Conservation (phyloP, 2,888 invertebrate species). For the Isoperla grammatica region DNA sequence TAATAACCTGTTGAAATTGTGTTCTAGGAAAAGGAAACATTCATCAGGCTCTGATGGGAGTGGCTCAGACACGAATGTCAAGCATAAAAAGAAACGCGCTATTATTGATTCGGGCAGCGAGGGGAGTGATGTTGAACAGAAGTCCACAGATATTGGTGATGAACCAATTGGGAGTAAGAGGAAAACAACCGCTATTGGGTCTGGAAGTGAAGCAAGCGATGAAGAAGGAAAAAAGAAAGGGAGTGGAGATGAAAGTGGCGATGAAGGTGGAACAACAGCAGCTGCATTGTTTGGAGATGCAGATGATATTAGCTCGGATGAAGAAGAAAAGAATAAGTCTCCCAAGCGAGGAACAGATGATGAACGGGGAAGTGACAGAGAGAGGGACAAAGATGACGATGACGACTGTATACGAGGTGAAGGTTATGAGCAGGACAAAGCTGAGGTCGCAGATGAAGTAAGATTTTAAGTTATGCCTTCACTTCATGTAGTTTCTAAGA, state of each 20-base stretch:
- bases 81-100: slow-evolving; percentile 46
- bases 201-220: neutral
- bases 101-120: slow-evolving; percentile 66
- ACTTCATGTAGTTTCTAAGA: too few species aligned
- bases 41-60: slow-evolving; percentile 32
- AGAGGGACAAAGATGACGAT: slow-evolving; percentile 12
- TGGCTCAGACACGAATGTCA: slow-evolving; percentile 38
- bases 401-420: neutral
- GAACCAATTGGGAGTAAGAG: slow-evolving; percentile 12
- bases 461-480: too few species aligned
- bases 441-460: slow-evolving; percentile 14
- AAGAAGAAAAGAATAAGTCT: slow-evolving; percentile 53
- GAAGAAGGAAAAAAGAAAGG: slow-evolving; percentile 6
- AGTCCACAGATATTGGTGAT: too few species aligned
- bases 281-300: slow-evolving; percentile 90
- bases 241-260: slow-evolving; percentile 15
- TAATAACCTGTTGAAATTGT: too few species aligned
- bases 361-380: slow-evolving; percentile 38
- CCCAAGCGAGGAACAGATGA: slow-evolving; percentile 40
- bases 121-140: slow-evolving; percentile 45
- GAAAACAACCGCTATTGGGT: slow-evolving; percentile 22
- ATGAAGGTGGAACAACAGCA: slow-evolving; percentile 52
- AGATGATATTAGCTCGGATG: slow-evolving; percentile 86
- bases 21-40: slow-evolving; percentile 31
- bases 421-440: slow-evolving; percentile 27